These are phyloP conservation scores for Antechinus flavipes DNA, from an alignment of 2,113 vertebrate genomes.

Conservation along the genomic window DNA sequence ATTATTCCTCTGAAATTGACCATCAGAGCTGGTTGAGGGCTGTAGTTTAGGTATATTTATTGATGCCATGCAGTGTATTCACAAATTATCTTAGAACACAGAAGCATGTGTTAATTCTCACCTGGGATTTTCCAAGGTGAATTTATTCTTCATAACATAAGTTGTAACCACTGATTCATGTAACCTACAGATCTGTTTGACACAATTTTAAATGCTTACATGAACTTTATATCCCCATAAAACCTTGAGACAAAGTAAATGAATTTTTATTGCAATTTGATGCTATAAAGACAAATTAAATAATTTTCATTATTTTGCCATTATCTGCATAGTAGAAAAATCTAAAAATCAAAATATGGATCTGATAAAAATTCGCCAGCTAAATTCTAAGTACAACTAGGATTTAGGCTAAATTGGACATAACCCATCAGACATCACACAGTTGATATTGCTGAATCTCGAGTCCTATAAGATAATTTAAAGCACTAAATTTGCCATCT, in stretches of 20 bases:
- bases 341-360: conserved; percentile 33
- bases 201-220: conserved; percentile 3
- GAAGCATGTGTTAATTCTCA: not conserved
- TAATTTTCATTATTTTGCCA: conserved; percentile 22
- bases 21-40: not conserved
- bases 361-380: not conserved
- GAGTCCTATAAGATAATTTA: conserved; percentile 29
- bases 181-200: not conserved
- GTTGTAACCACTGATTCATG: not conserved
- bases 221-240: not conserved
- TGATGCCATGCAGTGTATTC: not conserved
- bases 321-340: not conserved
- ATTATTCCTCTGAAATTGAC: conserved; percentile 5
- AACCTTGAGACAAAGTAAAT: not conserved
- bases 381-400: not conserved
- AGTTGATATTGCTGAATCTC: not conserved
- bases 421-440: not conserved
- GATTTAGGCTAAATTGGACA: not conserved
- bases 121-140: not conserved
- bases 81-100: not conserved
- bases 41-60: not conserved
- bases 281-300: not conserved
- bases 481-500: not conserved
- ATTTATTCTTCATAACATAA: not conserved
- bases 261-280: conserved; percentile 25